Evolutionary conservation across 2,797 vertebrate species (phyloP).

Genomic region (Monodelphis domestica): DNA sequence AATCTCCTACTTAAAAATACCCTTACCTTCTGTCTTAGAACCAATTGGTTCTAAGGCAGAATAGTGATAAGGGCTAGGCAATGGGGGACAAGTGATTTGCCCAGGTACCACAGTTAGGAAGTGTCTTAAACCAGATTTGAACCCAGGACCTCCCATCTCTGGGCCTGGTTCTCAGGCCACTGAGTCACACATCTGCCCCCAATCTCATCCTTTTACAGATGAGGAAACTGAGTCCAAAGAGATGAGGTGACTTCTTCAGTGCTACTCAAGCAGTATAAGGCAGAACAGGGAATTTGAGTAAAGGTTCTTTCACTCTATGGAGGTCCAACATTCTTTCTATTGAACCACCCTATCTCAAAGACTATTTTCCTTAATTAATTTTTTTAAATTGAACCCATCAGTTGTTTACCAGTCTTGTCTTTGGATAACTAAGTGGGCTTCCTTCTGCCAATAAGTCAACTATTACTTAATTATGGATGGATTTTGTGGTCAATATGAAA

Average conservation of each 20-base stretch:
- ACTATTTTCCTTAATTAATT: background rate
- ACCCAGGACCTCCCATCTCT: no score
- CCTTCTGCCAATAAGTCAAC: background rate
- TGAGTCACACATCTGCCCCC: no score
- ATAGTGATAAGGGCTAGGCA: no score
- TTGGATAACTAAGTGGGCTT: background rate
- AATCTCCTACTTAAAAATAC: background rate
- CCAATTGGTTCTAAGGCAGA: no score
- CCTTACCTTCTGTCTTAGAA: no score
- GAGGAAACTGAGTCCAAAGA: background rate
- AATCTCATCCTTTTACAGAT: background rate
- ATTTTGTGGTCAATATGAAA: background rate
- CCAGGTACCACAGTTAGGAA: no score
- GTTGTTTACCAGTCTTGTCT: background rate
- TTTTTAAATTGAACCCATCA: background rate
- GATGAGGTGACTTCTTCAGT: background rate
- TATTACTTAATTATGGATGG: background rate
- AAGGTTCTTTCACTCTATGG: background rate
- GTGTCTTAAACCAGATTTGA: no score
- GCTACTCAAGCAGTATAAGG: background rate
- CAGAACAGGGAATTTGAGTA: background rate
- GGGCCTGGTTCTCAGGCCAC: no score
- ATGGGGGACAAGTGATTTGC: no score
- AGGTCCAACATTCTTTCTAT: background rate
- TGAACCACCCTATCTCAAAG: background rate